phyloP scores from a whole-genome alignment of 2,113 vertebrate species.

The Murina feae region DNA sequence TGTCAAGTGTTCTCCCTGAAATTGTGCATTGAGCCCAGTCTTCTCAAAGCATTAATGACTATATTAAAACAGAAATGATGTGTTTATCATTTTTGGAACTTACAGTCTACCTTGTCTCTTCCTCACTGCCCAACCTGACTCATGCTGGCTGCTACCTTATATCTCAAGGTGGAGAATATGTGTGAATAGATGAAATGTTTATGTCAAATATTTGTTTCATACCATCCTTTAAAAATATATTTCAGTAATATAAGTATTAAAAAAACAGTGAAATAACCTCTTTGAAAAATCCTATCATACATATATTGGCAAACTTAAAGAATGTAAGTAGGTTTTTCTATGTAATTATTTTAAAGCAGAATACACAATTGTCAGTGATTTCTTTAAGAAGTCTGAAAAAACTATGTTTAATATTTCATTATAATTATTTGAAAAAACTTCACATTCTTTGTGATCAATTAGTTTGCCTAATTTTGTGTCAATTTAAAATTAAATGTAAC shows the following conservation, averaged over 20 bases:
- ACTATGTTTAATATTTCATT: not conserved
- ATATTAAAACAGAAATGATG: not conserved
- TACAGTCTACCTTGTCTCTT: not conserved
- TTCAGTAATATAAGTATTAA: not conserved
- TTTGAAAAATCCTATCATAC: not conserved
- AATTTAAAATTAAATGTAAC: conserved; percentile 26
- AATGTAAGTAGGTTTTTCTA: not conserved
- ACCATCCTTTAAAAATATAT: not conserved
- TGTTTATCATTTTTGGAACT: not conserved
- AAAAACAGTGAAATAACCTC: not conserved
- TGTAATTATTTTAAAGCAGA: conserved; percentile 8
- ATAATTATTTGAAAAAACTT: not conserved
- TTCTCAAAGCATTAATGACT: conserved; percentile 6
- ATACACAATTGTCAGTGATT: not conserved
- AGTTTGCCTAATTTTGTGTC: not conserved
- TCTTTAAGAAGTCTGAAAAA: not conserved
- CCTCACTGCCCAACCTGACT: not conserved
- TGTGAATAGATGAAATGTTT: not conserved
- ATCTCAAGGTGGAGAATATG: not conserved
- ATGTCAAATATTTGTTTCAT: not conserved
- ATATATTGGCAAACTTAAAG: not conserved
- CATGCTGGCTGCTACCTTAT: not conserved
- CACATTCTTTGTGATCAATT: not conserved
- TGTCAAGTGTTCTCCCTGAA: not conserved
- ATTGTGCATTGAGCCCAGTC: not conserved